Evolutionary conservation across 2,113 vertebrate species (phyloP).

Genomic region (Eurystomus gularis): DNA sequence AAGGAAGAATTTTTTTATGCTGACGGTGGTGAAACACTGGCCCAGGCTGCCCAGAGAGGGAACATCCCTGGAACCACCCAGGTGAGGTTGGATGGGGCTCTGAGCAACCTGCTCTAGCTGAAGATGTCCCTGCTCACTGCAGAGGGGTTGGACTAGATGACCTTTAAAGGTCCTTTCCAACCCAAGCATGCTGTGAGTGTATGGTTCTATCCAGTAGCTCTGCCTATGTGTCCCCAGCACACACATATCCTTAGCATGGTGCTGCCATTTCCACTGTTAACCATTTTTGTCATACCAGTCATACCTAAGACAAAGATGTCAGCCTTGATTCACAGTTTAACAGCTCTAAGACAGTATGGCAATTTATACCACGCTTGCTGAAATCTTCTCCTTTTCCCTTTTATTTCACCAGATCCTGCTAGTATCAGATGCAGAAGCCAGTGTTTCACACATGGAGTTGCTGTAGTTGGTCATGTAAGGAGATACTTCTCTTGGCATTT

Average conservation of each 20-base stretch:
- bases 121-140: background rate
- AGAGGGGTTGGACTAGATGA: background rate
- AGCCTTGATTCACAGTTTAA: background rate
- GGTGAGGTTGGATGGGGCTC: background rate
- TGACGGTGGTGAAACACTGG: background rate
- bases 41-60: background rate
- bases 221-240: background rate
- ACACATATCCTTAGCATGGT: no score
- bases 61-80: background rate
- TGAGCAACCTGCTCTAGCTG: background rate
- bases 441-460: background rate
- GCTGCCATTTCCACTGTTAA: background rate
- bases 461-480: background rate
- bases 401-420: background rate
- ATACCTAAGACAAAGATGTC: no score
- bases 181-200: background rate
- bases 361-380: background rate
- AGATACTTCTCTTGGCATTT: background rate
- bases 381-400: background rate
- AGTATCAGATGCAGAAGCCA: background rate
- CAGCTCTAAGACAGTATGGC: background rate
- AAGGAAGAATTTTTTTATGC: background rate
- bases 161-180: background rate
- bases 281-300: rapidly evolving
- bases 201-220: background rate